A percentile compares a stretch with the other conserved stretches of the same genome.
These are phyloP conservation scores for Phoebastria nigripes DNA, from an alignment of 2,797 vertebrate species.

Conservation along the genomic window DNA sequence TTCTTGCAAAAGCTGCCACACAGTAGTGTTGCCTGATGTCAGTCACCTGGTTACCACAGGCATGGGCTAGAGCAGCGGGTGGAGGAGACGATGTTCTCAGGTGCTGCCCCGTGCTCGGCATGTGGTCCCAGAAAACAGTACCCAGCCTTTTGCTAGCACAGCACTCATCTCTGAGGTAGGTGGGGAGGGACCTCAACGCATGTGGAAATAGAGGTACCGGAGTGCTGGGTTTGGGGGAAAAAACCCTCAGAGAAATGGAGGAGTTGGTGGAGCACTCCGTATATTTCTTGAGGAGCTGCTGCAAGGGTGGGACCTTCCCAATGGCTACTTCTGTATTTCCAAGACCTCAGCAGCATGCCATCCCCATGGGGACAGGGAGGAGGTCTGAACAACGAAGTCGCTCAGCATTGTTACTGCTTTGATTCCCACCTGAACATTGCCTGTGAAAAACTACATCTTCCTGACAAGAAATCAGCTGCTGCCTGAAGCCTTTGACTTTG, in stretches of 20 bases:
- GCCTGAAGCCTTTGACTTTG: not conserved
- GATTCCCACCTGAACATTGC: not conserved
- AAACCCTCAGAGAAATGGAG: not conserved
- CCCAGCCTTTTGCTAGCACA: not conserved
- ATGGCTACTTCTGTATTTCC: not conserved
- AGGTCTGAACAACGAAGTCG: not conserved
- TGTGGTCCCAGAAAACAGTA: not conserved
- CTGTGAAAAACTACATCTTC: not conserved
- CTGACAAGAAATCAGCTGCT: not conserved
- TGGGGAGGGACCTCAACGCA: not conserved
- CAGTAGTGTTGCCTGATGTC: not conserved
- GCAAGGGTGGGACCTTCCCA: not conserved
- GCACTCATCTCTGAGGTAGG: not conserved
- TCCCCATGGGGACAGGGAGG: not conserved
- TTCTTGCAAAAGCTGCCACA: not conserved
- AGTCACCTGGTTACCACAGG: not conserved
- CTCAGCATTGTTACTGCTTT: not conserved
- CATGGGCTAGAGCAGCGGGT: fast-evolving
- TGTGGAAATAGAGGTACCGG: not conserved
- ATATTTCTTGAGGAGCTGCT: not conserved
- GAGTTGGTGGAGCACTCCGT: not conserved
- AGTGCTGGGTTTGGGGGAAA: not conserved
- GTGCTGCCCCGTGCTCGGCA: fast-evolving
- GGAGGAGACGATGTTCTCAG: not conserved
- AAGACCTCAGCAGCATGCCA: not conserved